Base-by-base conservation (phyloP, 2,888 invertebrate species). In the Microchrysa polita region DNA sequence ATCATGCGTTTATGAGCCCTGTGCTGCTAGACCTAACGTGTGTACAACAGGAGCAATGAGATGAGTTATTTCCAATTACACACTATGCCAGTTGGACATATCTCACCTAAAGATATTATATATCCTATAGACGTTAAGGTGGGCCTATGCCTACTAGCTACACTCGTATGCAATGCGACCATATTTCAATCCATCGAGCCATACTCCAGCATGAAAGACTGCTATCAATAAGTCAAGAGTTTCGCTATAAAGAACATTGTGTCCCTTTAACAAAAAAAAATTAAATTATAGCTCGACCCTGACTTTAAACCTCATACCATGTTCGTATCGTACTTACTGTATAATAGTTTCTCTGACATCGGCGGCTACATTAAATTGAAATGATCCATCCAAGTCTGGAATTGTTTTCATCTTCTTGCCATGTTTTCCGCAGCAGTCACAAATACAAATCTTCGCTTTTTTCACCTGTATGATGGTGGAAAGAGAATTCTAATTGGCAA, bases 401-500 rank as follows among this genome's bases (percentile, higher is more conserved):
- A 27, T 44, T 42, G 52, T 14, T 55, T 40, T 57, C 55, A 55
- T 55, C 57, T 40, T 7, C 16, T 18, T 20, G 55, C 18, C n/a
- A n/a, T 20, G 67, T 53, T 42, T 61, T 59, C 23, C 59, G n/a
- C 59, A 22, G 22, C 27, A 23, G 59, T 14, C 40, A 12, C 40
- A 59, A 61, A 34, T 48, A 27, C n/a, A n/a, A n/a, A n/a, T 27
- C 16, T 20, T 69, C n/a, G n/a, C 57, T 69, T 69, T 34, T 34
- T 34, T 34, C 27, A 34, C 7, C 53, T 34, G 22, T 14, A 5
- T n/a, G n/a, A n/a, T n/a, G n/a, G 23, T 42, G 2, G n/a, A 63
- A 14, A 18, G 67, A 67, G 53, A 34, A 40, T 69, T 67, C 67
- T 67, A 67, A 67, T 44, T 57, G 57, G 69, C 69, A 55, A 69